Conservation (phyloP, 2,888 invertebrate species). For the Orgyia antiqua region DNA sequence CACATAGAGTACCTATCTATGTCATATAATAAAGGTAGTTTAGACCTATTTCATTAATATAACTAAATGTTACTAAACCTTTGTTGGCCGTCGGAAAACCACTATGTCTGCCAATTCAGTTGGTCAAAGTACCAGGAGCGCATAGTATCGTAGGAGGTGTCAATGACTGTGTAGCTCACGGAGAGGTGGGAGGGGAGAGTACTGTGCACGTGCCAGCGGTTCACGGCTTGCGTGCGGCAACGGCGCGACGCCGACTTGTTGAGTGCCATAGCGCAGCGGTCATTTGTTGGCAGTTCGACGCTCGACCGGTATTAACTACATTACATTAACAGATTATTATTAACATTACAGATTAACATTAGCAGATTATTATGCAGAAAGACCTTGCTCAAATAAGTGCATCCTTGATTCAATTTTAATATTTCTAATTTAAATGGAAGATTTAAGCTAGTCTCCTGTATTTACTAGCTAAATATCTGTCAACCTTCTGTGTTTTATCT, state of each 20-base stretch:
- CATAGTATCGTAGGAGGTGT: conserved; percentile 49
- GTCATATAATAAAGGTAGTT: too few species aligned
- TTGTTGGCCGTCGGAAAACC: conserved; percentile 40
- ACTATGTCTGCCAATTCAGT: conserved; percentile 72
- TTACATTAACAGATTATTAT: neutral
- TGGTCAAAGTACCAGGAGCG: conserved; percentile 54
- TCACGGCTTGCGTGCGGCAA: conserved; percentile 58
- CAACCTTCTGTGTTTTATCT: too few species aligned
- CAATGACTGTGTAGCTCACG: conserved; percentile 34
- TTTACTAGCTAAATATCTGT: too few species aligned
- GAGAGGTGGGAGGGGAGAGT: conserved; percentile 32
- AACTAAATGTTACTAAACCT: too few species aligned
- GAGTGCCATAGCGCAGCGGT: conserved; percentile 41
- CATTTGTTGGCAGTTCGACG: conserved; percentile 11
- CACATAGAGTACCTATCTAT: too few species aligned
- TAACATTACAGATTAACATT: too few species aligned
- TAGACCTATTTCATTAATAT: too few species aligned
- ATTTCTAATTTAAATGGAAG: too few species aligned
- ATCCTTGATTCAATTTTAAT: too few species aligned
- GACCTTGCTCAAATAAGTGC: too few species aligned
- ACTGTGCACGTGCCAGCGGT: conserved; percentile 65
- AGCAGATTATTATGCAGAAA: too few species aligned
- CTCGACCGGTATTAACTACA: neutral
- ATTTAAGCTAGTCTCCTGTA: too few species aligned
- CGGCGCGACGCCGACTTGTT: conserved; percentile 65